These are phyloP conservation scores for Schizaphis graminum DNA, from an alignment of 2,888 invertebrate species.

Conservation along the genomic window DNA sequence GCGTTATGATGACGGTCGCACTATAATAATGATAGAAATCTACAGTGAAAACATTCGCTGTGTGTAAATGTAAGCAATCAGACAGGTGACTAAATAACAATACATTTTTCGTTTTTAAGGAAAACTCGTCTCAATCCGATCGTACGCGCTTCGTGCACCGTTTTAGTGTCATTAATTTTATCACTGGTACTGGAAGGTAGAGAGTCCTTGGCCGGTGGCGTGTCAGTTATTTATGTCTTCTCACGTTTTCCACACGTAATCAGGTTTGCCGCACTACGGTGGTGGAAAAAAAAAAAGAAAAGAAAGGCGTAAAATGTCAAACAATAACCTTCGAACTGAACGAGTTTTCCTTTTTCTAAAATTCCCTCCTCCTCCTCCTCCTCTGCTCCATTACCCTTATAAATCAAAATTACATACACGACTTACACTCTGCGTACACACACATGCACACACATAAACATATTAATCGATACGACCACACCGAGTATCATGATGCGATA, in stretches of 20 bases:
- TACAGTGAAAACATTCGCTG: neutral
- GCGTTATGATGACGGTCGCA: neutral
- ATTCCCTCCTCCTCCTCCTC: neutral
- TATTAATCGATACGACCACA: neutral
- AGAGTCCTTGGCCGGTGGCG: neutral
- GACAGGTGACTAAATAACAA: neutral
- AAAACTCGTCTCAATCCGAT: neutral
- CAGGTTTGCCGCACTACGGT: neutral
- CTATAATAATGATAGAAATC: neutral
- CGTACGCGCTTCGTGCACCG: neutral
- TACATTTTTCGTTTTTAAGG: neutral
- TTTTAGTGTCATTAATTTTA: conserved; percentile 37
- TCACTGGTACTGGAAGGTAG: neutral
- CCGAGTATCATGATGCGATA: neutral
- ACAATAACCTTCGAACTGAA: conserved; percentile 29
- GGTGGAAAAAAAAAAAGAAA: neutral
- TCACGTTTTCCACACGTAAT: conserved; percentile 19
- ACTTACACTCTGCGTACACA: neutral
- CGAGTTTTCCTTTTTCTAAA: neutral
- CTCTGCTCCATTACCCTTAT: neutral
- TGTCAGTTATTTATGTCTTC: conserved; percentile 28
- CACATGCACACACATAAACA: neutral
- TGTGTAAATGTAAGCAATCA: neutral
- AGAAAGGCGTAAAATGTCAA: conserved; percentile 44
- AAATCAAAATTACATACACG: conserved; percentile 45